Evolutionary conservation across 1,140 invertebrate genomes (phyloP), one percentile per base, ranked within the genome.

Genomic region (Pomacea maculata): DNA sequence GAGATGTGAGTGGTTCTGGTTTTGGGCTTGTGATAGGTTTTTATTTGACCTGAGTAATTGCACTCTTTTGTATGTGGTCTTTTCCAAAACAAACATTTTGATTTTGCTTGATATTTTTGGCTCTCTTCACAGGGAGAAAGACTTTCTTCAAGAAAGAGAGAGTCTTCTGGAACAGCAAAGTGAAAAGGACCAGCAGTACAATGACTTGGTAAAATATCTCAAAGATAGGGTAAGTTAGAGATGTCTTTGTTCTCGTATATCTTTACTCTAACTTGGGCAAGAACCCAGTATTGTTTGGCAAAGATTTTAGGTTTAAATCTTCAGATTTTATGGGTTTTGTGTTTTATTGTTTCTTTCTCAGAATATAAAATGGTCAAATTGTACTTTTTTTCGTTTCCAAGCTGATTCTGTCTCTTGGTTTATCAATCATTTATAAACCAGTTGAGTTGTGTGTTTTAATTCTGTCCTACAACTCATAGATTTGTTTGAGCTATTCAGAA

Each of bases 101-200:
- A 19, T 81, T 45, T 2, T 25, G 54, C 45, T 77, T 55, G 79
- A 72, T 67, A 70, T 65, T 11, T 61, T 14, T 61, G 57, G 11
- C 57, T 14, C 4, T 72, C 15, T 81, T 82, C 88, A 54, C 86
- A 90, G 95, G 63, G 95, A 96, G 90, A 92, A 94, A 80, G 95
- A 96, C 86, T 93, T 92, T 80, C 89, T 93, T 81, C 95, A 95
- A 83, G 92, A 96, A 78, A 95, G 96, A 88, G 96, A 97, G 89
- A 95, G 95, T 87, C 95, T 96, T 87, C 93, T 96, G 85, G 95
- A 96, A 87, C 91, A 96, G 77, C 91, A 96, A 29, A 94, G 95
- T 87, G 96, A 97, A 86, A 96, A 96, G 88, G 96, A 97, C 86
- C 95, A 95, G 9, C 96, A 97, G 88, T 97, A 97, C 88, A 96